Percentiles rank a stretch among this genome's conserved stretches.
Conservation (phyloP, 2,113 vertebrate species). For the Corythornis vintsioides region DNA sequence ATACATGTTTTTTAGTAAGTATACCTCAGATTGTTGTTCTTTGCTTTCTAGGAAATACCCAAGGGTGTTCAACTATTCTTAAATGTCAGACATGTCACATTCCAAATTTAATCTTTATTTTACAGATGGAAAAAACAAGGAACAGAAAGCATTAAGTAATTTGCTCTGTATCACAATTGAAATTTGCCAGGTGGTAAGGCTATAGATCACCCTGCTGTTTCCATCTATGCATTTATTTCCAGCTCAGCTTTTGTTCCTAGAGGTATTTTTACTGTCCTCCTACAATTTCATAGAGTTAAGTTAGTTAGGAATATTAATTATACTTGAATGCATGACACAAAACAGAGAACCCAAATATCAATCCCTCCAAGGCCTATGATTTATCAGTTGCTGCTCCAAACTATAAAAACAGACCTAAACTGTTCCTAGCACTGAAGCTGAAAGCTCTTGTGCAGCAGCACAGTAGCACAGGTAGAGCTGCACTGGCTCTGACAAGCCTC, state of each 20-base stretch:
- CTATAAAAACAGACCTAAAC: background rate
- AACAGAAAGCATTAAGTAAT: background rate
- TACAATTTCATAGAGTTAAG: background rate
- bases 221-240: background rate
- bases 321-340: background rate
- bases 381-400: background rate
- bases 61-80: background rate
- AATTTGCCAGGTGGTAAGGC: background rate
- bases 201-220: background rate
- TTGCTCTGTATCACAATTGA: background rate
- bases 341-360: background rate
- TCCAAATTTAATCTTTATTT: background rate
- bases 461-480: background rate
- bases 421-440: background rate
- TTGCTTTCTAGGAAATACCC: background rate
- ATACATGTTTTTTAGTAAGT: background rate
- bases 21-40: background rate
- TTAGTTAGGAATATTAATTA: conserved; percentile 15
- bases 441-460: background rate
- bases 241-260: background rate
- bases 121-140: background rate
- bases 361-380: background rate
- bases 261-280: background rate
- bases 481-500: fast-evolving
- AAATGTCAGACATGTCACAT: background rate